These are phyloP conservation scores for Umimayanthus kanabou DNA, from an alignment of 92 coral and sea anemone species.

Conservation along the genomic window DNA sequence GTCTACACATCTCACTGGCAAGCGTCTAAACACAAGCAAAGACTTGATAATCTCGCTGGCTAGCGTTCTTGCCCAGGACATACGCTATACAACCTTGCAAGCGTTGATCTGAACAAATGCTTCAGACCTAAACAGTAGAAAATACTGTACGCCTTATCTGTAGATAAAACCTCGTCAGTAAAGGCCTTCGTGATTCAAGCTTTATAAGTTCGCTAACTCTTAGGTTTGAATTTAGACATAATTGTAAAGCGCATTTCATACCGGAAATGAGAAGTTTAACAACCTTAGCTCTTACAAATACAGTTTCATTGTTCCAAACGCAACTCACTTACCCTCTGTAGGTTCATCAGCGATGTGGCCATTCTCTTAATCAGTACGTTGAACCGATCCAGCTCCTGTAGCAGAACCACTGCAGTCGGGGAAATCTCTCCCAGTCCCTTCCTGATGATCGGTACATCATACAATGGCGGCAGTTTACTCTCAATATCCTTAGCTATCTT, in stretches of 20 bases:
- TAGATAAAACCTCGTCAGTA: too few relatives aligned
- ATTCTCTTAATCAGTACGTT: conserved; percentile 88
- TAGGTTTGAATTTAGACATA: too few relatives aligned
- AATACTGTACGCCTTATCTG: too few relatives aligned
- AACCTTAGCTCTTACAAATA: background rate
- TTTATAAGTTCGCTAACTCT: too few relatives aligned
- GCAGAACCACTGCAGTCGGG: conserved; percentile 91
- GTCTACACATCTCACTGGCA: too few relatives aligned
- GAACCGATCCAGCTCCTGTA: conserved; percentile 96
- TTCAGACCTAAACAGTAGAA: too few relatives aligned
- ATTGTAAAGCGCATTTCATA: background rate
- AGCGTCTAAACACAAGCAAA: too few relatives aligned
- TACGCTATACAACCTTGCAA: too few relatives aligned
- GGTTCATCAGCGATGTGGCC: conserved; percentile 92
- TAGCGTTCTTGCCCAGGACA: too few relatives aligned
- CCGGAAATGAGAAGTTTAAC: background rate
- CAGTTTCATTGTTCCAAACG: background rate
- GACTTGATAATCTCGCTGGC: too few relatives aligned
- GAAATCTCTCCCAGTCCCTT: conserved; percentile 88
- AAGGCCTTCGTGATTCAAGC: too few relatives aligned
- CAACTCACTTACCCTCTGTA: conserved; percentile 84
- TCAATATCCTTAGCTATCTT: conserved; percentile 98
- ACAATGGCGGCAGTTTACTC: conserved; percentile 92
- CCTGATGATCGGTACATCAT: conserved; percentile 84
- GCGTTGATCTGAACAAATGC: too few relatives aligned